Percentiles rank a stretch among this genome's conserved stretches.
Conservation (phyloP, 2,888 invertebrate species). For the Conomelus anceps region DNA sequence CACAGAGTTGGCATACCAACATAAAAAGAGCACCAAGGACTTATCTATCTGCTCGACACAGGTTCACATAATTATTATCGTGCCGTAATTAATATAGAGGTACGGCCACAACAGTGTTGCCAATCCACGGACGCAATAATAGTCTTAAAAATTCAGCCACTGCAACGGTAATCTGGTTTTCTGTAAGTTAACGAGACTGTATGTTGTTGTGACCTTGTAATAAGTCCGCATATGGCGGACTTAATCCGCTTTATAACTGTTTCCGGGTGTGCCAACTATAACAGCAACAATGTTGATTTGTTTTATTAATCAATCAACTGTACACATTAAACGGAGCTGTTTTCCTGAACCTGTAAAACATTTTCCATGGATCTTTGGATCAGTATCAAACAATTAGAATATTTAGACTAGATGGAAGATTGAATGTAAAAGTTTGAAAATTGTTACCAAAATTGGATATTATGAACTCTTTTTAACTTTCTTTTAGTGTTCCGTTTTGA, state of each 20-base stretch:
- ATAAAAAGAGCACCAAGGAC: background rate
- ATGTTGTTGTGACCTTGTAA: background rate
- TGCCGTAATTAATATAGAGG: background rate
- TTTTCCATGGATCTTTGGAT: background rate
- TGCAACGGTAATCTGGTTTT: background rate
- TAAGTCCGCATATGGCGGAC: background rate
- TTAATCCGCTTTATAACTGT: background rate
- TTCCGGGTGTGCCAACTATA: background rate
- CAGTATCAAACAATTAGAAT: no score
- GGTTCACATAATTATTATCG: background rate
- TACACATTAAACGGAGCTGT: background rate
- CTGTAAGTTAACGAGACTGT: background rate
- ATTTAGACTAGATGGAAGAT: no score
- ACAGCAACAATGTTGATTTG: background rate
- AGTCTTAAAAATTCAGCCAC: background rate
- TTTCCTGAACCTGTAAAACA: background rate
- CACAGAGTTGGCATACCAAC: background rate
- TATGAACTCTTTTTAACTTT: no score
- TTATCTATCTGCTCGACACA: background rate
- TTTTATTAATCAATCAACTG: background rate
- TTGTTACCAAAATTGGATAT: no score
- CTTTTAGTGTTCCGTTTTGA: no score
- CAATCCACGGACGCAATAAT: background rate
- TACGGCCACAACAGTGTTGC: no score
- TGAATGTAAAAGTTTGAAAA: no score